Evolutionary conservation across 2,888 invertebrate species (phyloP), one percentile per base, ranked within the genome.

Genomic region (Amphiduros pacificus): DNA sequence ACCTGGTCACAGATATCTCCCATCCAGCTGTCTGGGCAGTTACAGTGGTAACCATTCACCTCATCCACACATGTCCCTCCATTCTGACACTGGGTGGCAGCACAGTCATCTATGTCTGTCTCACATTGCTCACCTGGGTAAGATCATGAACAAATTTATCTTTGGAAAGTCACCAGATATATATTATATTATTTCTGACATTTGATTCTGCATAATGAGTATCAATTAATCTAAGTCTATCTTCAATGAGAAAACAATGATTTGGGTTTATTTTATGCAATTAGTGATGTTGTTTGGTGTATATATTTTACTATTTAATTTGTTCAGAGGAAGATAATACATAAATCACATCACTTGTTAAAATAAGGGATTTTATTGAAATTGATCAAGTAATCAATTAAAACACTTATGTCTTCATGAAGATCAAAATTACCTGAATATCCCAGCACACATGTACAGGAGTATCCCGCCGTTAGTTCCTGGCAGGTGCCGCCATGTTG

Each of bases 401-500:
- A n/a, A n/a, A n/a, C n/a, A n/a, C n/a, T n/a, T n/a, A n/a, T n/a
- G n/a, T n/a, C n/a, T n/a, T n/a, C n/a, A n/a, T n/a, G n/a, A n/a
- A n/a, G n/a, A n/a, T n/a, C n/a, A n/a, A n/a, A n/a, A n/a, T n/a
- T n/a, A n/a, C n/a, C n/a, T n/a, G n/a, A n/a, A n/a, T n/a, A n/a
- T n/a, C n/a, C n/a, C n/a, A n/a, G n/a, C n/a, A n/a, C n/a, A n/a
- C n/a, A n/a, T 20, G 6, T 20, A 32, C 53, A 53, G 6, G 4
- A 5, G 53, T 31, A 53, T 2, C n/a, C 32, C 2, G 22, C 26
- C 22, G 36, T 22, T 5, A 11, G 28, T 9, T 56, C 56, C 1
- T 20, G 62, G 60, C 81, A 81, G 1, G 72, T 65, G 29, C 73
- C 76, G 58, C 69, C 69, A 61, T 74, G 74, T 11, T 68, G 63